Evolutionary conservation across 1,140 invertebrate species (phyloP).

Genomic region (Aphidius gifuensis): DNA sequence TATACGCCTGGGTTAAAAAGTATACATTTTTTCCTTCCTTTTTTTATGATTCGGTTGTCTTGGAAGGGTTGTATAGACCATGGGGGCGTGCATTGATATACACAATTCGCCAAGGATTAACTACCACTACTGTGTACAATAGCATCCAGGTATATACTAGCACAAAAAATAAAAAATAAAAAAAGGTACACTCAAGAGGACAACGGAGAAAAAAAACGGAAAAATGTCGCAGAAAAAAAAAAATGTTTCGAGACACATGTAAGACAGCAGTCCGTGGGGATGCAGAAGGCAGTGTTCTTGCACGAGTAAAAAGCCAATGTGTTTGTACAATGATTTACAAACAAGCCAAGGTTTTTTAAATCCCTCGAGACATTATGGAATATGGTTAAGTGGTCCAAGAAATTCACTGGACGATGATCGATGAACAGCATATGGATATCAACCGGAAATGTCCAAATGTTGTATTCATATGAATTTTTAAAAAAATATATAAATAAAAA

Average conservation of each 20-base stretch:
- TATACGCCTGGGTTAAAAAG: slow-evolving; percentile 19
- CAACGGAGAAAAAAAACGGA: no score
- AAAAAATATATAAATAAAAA: no score
- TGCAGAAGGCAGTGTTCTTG: neutral
- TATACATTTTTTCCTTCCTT: neutral
- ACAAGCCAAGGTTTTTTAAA: neutral
- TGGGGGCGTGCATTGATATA: slow-evolving; percentile 21
- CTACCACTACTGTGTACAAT: slow-evolving; percentile 35
- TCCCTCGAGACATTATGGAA: neutral
- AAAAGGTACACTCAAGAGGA: no score
- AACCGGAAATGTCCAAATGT: no score
- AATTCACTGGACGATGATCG: no score
- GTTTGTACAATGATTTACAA: neutral
- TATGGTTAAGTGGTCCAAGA: neutral
- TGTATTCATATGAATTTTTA: no score
- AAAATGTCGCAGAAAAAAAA: no score
- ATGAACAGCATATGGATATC: no score
- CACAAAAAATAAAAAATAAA: neutral
- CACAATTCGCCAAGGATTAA: slow-evolving; percentile 23
- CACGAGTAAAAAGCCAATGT: neutral
- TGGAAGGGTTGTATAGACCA: slow-evolving; percentile 30
- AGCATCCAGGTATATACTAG: neutral
- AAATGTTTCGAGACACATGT: slow-evolving; percentile 28
- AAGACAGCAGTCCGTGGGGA: slow-evolving; percentile 21
- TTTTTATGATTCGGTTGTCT: no score